phyloP scores from a whole-genome alignment of 2,888 invertebrate species.

The Ischnura elegans region DNA sequence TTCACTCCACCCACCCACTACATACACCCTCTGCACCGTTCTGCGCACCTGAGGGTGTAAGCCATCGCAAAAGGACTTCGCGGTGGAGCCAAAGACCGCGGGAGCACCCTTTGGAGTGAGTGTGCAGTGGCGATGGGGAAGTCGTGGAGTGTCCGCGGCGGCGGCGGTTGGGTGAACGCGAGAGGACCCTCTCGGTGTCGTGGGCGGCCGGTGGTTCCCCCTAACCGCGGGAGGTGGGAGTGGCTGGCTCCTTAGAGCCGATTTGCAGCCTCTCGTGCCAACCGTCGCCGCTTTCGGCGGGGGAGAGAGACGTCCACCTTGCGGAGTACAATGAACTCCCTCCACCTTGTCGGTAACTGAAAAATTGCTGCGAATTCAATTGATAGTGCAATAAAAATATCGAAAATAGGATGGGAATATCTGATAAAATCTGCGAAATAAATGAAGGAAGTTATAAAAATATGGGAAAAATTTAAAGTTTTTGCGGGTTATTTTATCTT shows the following conservation, averaged over 20 bases:
- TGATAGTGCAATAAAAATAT: too few relatives aligned
- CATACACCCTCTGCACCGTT: neutral
- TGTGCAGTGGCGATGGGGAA: neutral
- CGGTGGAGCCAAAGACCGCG: neutral
- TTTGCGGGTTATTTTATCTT: too few relatives aligned
- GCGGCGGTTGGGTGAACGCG: too few relatives aligned
- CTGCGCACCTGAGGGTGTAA: too few relatives aligned
- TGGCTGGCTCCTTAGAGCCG: neutral
- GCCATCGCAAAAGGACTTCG: too few relatives aligned
- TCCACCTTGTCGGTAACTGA: neutral
- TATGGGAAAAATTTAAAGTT: too few relatives aligned
- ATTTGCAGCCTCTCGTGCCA: neutral
- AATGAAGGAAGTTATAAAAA: too few relatives aligned
- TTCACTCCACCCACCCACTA: neutral
- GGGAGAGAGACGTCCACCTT: neutral
- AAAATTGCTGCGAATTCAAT: neutral
- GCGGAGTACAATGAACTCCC: neutral
- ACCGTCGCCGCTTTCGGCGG: neutral
- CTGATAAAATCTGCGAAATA: too few relatives aligned
- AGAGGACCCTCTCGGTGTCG: neutral
- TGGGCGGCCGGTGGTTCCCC: neutral
- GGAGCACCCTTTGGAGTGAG: neutral
- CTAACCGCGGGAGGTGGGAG: neutral
- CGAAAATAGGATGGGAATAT: too few relatives aligned
- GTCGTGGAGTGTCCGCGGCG: neutral